Evolutionary conservation across 2,113 vertebrate genomes (phyloP).

Genomic region (Hypanus sabinus): DNA sequence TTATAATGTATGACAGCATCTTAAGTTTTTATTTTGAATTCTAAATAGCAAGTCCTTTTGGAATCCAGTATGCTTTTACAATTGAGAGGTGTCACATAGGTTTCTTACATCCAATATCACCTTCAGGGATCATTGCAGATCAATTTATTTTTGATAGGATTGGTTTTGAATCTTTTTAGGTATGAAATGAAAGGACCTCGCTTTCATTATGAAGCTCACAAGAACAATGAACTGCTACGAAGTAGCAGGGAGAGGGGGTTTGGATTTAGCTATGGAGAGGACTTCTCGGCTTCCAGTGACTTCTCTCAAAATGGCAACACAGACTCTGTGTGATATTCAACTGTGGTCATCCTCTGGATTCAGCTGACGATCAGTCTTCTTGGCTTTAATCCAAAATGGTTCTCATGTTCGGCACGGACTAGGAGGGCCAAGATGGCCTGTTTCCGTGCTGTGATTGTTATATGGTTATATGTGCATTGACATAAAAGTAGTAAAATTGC

Average conservation of each 20-base stretch:
- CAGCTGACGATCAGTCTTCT: neutral
- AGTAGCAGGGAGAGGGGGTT: constrained; percentile 39
- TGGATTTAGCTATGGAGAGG: constrained; percentile 32
- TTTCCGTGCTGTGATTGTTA: too few species aligned
- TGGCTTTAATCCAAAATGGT: neutral
- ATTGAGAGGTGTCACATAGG: neutral
- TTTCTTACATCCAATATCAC: neutral
- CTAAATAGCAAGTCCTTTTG: neutral
- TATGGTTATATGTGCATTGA: too few species aligned
- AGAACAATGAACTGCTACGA: constrained; percentile 43
- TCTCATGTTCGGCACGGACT: too few species aligned
- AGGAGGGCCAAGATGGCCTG: too few species aligned
- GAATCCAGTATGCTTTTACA: neutral
- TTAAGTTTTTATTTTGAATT: neutral
- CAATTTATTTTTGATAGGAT: neutral
- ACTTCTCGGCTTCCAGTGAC: constrained; percentile 37
- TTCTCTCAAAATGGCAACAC: neutral
- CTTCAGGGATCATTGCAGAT: neutral
- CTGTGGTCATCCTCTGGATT: neutral
- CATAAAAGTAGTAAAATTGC: neutral
- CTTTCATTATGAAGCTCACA: constrained; percentile 43
- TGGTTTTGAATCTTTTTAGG: constrained; percentile 37
- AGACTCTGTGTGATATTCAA: neutral
- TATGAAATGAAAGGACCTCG: constrained; percentile 34
- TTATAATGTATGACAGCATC: neutral